These are phyloP conservation scores for Trichopria drosophilae DNA, from an alignment of 2,888 invertebrate genomes.

Conservation along the genomic window DNA sequence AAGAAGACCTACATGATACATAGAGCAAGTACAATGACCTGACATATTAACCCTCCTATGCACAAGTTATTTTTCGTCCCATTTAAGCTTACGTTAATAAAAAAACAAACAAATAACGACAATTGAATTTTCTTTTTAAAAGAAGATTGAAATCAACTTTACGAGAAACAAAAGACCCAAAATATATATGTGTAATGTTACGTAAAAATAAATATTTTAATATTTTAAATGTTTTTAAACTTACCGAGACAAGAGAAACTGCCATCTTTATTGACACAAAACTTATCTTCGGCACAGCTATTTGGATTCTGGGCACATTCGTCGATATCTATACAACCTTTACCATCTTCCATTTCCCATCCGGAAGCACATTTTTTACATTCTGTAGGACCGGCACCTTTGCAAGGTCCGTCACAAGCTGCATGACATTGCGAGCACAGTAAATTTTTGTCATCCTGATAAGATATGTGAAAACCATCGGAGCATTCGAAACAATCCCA, in stretches of 20 bases:
- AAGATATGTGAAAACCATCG: constrained; percentile 72
- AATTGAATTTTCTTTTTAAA: not conserved
- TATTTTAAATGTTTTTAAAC: too few relatives aligned
- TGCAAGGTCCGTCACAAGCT: constrained; percentile 78
- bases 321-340: constrained; percentile 82
- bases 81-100: too few relatives aligned
- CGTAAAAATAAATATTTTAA: too few relatives aligned
- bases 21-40: too few relatives aligned
- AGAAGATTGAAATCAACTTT: constrained; percentile 7
- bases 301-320: constrained; percentile 73
- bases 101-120: constrained; percentile 2
- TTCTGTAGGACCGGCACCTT: constrained; percentile 71
- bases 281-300: constrained; percentile 67
- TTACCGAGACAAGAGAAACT: constrained; percentile 73
- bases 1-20: too few relatives aligned
- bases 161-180: too few relatives aligned
- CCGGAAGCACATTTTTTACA: constrained; percentile 72
- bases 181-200: too few relatives aligned
- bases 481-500: constrained; percentile 78
- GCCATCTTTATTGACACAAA: constrained; percentile 88
- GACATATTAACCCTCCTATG: too few relatives aligned
- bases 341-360: constrained; percentile 72
- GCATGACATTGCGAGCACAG: constrained; percentile 78
- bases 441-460: constrained; percentile 73
- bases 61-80: too few relatives aligned